Conservation (phyloP, 2,113 vertebrate species). For the Actenoides lindsayi region DNA sequence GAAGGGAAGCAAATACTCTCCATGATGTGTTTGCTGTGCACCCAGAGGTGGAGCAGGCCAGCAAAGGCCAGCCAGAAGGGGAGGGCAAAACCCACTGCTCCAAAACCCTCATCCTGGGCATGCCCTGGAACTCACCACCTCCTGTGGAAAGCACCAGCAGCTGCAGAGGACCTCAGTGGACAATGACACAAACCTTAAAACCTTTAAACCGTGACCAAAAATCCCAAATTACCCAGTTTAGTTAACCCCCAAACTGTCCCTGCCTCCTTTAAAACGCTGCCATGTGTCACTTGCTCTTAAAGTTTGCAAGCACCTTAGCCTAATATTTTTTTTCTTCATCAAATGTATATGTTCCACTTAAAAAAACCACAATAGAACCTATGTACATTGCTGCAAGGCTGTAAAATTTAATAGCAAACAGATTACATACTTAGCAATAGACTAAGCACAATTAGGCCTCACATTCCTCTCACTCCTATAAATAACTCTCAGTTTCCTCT, state of each 20-base stretch:
- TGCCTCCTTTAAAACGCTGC: slow-evolving; percentile 13
- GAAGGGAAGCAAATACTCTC: background rate
- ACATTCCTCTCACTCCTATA: slow-evolving; percentile 92
- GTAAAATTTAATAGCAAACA: slow-evolving; percentile 85
- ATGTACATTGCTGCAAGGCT: slow-evolving; percentile 74
- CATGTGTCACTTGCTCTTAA: slow-evolving; percentile 11
- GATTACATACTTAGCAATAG: slow-evolving; percentile 83
- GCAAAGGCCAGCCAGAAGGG: background rate
- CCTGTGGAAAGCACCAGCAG: background rate
- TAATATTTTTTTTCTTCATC: slow-evolving; percentile 30
- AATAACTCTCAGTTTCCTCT: slow-evolving; percentile 91
- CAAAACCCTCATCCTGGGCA: background rate
- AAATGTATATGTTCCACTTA: slow-evolving; percentile 56
- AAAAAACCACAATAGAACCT: background rate
- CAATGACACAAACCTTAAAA: background rate
- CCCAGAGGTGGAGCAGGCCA: background rate
- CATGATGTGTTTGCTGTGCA: background rate
- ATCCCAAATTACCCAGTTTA: background rate
- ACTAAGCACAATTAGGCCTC: slow-evolving; percentile 91
- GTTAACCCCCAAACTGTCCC: background rate
- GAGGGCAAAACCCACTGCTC: background rate
- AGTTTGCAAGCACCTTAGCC: slow-evolving; percentile 2
- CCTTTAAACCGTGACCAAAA: background rate
- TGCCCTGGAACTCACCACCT: accelerated
- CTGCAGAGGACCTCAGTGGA: background rate